Percentiles rank a stretch among this genome's conserved stretches.
Conservation (phyloP, 2,797 vertebrate species). For the Rhinichthys osculus region DNA sequence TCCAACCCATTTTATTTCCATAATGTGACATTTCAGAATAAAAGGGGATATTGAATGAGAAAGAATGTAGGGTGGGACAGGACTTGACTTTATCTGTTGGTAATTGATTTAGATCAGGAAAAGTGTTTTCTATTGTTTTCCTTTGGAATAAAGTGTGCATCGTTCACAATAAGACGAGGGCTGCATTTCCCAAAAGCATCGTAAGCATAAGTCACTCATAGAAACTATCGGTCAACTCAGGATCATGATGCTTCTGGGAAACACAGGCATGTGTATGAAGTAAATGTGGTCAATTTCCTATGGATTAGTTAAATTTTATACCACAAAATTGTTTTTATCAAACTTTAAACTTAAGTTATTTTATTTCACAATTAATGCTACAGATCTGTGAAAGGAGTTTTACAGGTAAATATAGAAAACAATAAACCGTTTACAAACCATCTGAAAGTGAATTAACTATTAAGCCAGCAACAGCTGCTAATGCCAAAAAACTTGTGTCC, state of each 20-base stretch:
- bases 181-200: background rate
- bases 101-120: background rate
- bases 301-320: background rate
- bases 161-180: background rate
- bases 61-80: background rate
- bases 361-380: too few species aligned
- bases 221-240: background rate
- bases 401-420: background rate
- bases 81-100: background rate
- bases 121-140: slow-evolving; percentile 10
- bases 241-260: background rate
- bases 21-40: background rate
- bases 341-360: background rate
- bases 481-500: background rate
- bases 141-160: background rate
- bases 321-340: too few species aligned
- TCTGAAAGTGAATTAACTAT: background rate
- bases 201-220: background rate
- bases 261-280: background rate
- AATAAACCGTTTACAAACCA: background rate
- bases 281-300: background rate
- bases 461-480: background rate
- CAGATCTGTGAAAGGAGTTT: background rate
- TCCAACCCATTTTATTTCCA: background rate
- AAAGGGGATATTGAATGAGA: background rate